Percentiles rank a stretch among this genome's conserved stretches.
phyloP scores from a whole-genome alignment of 2,888 invertebrate species.

The Vanessa cardui region DNA sequence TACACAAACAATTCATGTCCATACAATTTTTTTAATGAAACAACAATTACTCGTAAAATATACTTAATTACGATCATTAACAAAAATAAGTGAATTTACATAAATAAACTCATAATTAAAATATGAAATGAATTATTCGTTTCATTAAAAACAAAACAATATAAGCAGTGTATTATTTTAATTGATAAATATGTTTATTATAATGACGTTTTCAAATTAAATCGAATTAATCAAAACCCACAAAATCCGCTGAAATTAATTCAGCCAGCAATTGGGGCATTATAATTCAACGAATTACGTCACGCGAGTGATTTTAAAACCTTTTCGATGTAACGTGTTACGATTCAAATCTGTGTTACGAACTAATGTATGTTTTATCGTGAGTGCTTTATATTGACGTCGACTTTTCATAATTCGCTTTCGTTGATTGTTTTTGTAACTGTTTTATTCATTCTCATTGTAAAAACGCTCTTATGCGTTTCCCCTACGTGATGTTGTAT shows the following conservation, averaged over 20 bases:
- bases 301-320: background rate
- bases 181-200: constrained; percentile 18
- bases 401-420: too few relatives aligned
- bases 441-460: too few relatives aligned
- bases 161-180: constrained; percentile 4
- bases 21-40: too few relatives aligned
- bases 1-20: too few relatives aligned
- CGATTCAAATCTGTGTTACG: too few relatives aligned
- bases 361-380: too few relatives aligned
- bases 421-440: too few relatives aligned
- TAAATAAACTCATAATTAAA: background rate
- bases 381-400: too few relatives aligned
- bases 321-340: background rate
- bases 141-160: constrained; percentile 6
- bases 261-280: constrained; percentile 23
- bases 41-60: too few relatives aligned
- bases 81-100: background rate
- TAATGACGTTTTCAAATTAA: constrained; percentile 17
- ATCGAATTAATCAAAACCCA: constrained; percentile 20
- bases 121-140: constrained; percentile 6
- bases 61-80: too few relatives aligned
- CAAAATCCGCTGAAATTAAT: constrained; percentile 21
- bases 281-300: constrained; percentile 25
- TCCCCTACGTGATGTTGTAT: too few relatives aligned
- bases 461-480: too few relatives aligned